Evolutionary conservation across 2,888 invertebrate genomes (phyloP), one percentile per base, ranked within the genome.

Genomic region (Lissocephala sabroskyi): DNA sequence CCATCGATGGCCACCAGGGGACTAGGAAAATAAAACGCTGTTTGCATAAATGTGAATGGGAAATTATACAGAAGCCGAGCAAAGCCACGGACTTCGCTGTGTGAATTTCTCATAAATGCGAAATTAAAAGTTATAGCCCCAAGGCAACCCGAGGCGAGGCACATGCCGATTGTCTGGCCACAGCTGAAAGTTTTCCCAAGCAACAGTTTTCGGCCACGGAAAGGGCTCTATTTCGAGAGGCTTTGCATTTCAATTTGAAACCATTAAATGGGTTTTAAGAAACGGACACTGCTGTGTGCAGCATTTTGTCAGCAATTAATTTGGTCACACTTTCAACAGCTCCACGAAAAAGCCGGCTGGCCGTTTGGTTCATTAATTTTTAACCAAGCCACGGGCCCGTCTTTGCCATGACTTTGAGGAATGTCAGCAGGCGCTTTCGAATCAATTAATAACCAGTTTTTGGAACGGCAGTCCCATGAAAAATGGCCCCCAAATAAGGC

Each of bases 371-470:
- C 54, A 66, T 70, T 62, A 64, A 59, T 74, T 73, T 62, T 46
- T 36, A 17, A 41, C 32, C 46, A 52, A n/a, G n/a, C n/a, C n/a
- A n/a, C n/a, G n/a, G n/a, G n/a, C n/a, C n/a, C n/a, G n/a, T n/a
- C n/a, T n/a, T n/a, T n/a, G 46, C 58, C 52, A 42, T 45, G 45
- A 46, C 44, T 49, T 55, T 47, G 41, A 37, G 44, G 41, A 35
- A 16, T 28, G 50, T 48, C 45, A 39, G 35, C 33, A 51, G 36
- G 45, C 42, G 48, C 54, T 47, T 55, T 30, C 35, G 65, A 62
- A 63, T 61, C 74, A 65, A 76, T 71, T 68, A 76, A 71, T 71
- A 74, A 65, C 63, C 40, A 23, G 28, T 30, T 13, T 40, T 9
- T 44, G 4, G 28, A 33, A n/a, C n/a, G n/a, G n/a, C n/a, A n/a